These are phyloP conservation scores for Corythaixoides concolor DNA, from an alignment of 2,113 vertebrate species.

Conservation along the genomic window DNA sequence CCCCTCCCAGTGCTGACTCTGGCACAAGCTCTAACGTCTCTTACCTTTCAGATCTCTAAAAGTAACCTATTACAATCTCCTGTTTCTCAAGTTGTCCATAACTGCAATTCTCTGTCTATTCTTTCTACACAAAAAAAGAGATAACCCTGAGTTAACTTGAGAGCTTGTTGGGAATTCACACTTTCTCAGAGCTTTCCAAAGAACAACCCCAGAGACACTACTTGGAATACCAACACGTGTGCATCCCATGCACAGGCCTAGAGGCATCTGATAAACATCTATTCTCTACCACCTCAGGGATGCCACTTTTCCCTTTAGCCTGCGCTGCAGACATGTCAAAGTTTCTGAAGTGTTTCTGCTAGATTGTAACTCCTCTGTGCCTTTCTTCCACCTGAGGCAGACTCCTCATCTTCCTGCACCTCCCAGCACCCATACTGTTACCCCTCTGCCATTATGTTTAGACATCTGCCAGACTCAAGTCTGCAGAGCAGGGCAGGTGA, in stretches of 20 bases:
- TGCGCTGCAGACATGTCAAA: background rate
- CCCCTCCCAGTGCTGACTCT: background rate
- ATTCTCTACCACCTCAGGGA: background rate
- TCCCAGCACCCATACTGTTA: background rate
- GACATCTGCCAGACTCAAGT: background rate
- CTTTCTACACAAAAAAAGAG: background rate
- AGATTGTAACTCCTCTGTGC: background rate
- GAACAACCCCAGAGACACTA: background rate
- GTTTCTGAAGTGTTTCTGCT: background rate
- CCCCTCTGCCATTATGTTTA: background rate
- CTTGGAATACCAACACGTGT: background rate
- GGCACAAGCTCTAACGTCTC: background rate
- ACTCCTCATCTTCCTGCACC: background rate
- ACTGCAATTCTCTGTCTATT: background rate
- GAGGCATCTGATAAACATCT: background rate
- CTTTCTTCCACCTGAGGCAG: background rate
- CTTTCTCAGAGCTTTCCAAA: background rate
- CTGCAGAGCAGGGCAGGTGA: background rate
- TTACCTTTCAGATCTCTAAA: background rate
- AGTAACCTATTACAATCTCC: background rate
- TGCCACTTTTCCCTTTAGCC: background rate
- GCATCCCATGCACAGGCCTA: background rate
- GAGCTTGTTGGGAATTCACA: background rate
- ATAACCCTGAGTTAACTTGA: background rate
- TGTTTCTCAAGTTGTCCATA: background rate